phyloP scores from a whole-genome alignment of 2,797 vertebrate species.

The Acipenser ruthenus region DNA sequence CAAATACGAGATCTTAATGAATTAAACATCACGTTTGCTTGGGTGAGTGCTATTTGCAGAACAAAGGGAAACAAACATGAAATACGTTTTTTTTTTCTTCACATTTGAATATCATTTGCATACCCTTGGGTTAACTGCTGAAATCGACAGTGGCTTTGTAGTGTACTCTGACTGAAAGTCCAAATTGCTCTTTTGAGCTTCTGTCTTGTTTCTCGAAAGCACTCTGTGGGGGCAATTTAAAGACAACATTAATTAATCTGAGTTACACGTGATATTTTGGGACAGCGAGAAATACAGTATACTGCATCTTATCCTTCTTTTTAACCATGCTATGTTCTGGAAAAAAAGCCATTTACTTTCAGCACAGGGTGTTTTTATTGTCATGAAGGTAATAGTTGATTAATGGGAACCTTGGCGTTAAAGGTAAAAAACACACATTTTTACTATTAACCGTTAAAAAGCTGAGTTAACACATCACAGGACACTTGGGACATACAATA shows the following conservation, averaged over 20 bases:
- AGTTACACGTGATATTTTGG: neutral
- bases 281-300: neutral
- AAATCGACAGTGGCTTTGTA: constrained; percentile 7
- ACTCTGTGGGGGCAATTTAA: constrained; percentile 2
- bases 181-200: constrained; percentile 11
- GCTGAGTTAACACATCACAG: too few relatives aligned
- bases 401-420: too few relatives aligned
- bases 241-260: constrained; percentile 13
- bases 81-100: constrained; percentile 5
- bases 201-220: constrained; percentile 5
- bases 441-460: too few relatives aligned
- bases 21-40: constrained; percentile 20
- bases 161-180: constrained; percentile 2
- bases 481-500: too few relatives aligned
- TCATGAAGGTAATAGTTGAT: too few relatives aligned
- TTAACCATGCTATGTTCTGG: neutral
- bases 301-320: neutral
- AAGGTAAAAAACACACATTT: too few relatives aligned
- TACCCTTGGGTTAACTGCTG: constrained; percentile 12
- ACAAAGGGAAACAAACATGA: constrained; percentile 15
- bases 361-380: too few relatives aligned
- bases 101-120: constrained; percentile 23
- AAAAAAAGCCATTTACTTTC: too few relatives aligned
- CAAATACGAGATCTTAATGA: constrained; percentile 24
- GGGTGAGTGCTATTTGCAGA: constrained; percentile 7